A percentile compares a stretch with the other conserved stretches of the same genome.
Conservation (phyloP, 1,140 invertebrate species). For the Drosophila persimilis region DNA sequence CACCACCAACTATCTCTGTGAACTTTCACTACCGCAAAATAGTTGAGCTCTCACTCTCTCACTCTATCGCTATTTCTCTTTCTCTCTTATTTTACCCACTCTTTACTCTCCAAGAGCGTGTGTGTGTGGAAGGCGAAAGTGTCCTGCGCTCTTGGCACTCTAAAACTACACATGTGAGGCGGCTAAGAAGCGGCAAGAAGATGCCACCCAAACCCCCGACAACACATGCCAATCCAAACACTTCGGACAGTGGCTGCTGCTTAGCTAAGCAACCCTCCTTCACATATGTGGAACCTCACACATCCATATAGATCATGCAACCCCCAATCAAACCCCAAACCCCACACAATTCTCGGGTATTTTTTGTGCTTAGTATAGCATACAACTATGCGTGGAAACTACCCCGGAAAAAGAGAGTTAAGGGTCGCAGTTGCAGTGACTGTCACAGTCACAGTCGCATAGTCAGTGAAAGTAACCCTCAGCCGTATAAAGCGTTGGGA, state of each 20-base stretch:
- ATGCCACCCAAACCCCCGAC: constrained; percentile 29
- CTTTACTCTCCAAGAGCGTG: constrained; percentile 7
- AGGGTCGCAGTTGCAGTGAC: constrained; percentile 35
- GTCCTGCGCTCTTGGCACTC: constrained; percentile 77
- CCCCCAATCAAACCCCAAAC: too few species aligned
- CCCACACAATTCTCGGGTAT: too few species aligned
- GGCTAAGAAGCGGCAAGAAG: constrained; percentile 56
- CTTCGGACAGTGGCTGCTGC: not conserved
- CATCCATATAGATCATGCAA: too few species aligned
- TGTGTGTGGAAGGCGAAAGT: constrained; percentile 58
- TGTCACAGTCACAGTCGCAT: constrained; percentile 25
- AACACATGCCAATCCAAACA: constrained; percentile 17
- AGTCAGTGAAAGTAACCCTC: constrained; percentile 81
- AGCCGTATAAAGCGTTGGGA: constrained; percentile 70
- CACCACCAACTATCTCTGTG: constrained; percentile 69
- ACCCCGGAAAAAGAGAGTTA: constrained; percentile 35
- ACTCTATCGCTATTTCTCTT: not conserved
- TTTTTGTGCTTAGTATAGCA: constrained; percentile 21
- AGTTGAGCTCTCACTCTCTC: constrained; percentile 43
- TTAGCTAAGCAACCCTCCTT: constrained; percentile 6
- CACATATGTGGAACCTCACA: too few species aligned
- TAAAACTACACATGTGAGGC: constrained; percentile 78
- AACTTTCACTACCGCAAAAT: constrained; percentile 46
- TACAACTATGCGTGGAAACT: constrained; percentile 59
- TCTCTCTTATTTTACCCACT: constrained; percentile 1